Evolutionary conservation across 2,888 invertebrate genomes (phyloP).

Genomic region (Lycia hirtaria): DNA sequence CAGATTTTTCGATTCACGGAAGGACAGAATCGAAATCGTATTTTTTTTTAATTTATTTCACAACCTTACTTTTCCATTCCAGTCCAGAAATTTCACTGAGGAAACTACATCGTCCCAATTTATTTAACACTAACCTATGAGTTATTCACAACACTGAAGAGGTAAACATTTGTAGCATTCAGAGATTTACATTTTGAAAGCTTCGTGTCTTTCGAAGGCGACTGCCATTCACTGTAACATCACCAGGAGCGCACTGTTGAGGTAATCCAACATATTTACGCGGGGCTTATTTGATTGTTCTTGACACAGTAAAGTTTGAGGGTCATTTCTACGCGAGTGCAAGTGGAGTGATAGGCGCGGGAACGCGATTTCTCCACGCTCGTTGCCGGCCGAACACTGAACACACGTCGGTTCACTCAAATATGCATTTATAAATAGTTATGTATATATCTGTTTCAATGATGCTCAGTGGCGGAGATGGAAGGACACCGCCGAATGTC

Average conservation of each 20-base stretch:
- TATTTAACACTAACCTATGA: constrained; percentile 63
- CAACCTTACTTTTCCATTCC: constrained; percentile 69
- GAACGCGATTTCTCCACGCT: constrained; percentile 60
- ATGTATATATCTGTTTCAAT: constrained; percentile 69
- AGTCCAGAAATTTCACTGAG: constrained; percentile 52
- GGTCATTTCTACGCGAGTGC: constrained; percentile 65
- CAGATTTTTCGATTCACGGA: constrained; percentile 60
- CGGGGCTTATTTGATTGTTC: constrained; percentile 62
- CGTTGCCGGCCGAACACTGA: constrained; percentile 64
- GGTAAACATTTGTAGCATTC: constrained; percentile 77
- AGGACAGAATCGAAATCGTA: constrained; percentile 53
- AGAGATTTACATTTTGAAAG: constrained; percentile 72
- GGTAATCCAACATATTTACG: constrained; percentile 55
- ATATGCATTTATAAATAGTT: constrained; percentile 78
- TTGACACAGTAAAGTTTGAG: constrained; percentile 72
- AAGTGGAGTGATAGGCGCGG: constrained; percentile 56
- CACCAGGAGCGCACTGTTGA: constrained; percentile 50
- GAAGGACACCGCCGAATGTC: constrained; percentile 72
- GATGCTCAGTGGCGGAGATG: constrained; percentile 64
- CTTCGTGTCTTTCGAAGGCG: constrained; percentile 50
- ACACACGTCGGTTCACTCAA: constrained; percentile 64
- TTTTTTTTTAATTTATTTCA: constrained; percentile 62
- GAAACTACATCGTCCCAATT: constrained; percentile 61
- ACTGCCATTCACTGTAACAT: constrained; percentile 61
- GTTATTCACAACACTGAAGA: constrained; percentile 83